These are phyloP conservation scores for Apocrypta bakeri DNA, from an alignment of 1,140 invertebrate genomes.

Conservation along the genomic window DNA sequence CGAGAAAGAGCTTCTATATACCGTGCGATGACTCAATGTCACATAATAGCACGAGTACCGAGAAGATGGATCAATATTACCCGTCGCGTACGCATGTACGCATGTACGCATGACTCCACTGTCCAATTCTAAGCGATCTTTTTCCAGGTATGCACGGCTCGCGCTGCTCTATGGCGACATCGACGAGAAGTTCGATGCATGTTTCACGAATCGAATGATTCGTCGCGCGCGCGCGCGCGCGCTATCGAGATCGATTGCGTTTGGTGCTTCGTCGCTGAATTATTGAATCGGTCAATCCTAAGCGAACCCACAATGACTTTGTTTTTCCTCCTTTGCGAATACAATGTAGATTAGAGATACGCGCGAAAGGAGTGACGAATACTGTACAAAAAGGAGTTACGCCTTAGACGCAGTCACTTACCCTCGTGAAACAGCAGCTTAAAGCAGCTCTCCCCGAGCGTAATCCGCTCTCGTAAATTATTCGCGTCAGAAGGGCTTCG, in stretches of 20 bases:
- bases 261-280: too few relatives aligned
- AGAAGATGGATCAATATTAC: neutral
- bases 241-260: too few relatives aligned
- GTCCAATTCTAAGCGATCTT: neutral
- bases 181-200: too few relatives aligned
- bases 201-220: too few relatives aligned
- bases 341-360: too few relatives aligned
- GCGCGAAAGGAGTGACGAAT: too few relatives aligned
- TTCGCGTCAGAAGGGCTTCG: neutral
- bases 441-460: neutral
- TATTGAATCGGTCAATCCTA: too few relatives aligned
- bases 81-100: too few relatives aligned
- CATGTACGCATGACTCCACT: neutral
- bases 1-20: slow-evolving; percentile 46
- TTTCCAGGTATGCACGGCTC: neutral
- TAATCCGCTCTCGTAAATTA: neutral
- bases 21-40: slow-evolving; percentile 64
- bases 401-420: neutral
- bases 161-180: neutral
- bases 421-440: neutral
- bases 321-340: too few relatives aligned
- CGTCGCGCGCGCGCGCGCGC: too few relatives aligned
- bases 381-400: too few relatives aligned
- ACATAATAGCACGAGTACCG: slow-evolving; percentile 54
- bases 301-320: too few relatives aligned